phyloP scores from a whole-genome alignment of 1,140 invertebrate species.

The Lordiphosa collinella region DNA sequence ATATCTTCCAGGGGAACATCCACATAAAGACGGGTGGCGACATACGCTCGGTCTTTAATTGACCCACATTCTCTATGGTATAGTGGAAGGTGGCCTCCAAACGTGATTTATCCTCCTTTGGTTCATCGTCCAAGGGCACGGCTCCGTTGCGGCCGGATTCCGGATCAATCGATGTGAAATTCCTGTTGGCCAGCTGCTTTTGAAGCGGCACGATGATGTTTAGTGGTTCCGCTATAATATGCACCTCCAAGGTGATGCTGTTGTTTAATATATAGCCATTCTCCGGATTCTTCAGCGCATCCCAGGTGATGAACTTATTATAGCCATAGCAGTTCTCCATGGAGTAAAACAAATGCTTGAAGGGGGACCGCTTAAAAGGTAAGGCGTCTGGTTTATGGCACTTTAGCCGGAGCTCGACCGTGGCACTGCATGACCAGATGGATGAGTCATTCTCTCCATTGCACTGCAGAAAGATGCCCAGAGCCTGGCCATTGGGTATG shows the following conservation, averaged over 20 bases:
- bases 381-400: slow-evolving; percentile 92
- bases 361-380: slow-evolving; percentile 84
- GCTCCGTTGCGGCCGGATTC: too few species aligned
- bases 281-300: slow-evolving; percentile 96
- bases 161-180: too few species aligned
- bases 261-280: slow-evolving; percentile 98
- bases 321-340: slow-evolving; percentile 99
- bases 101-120: slow-evolving; percentile 92
- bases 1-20: slow-evolving; percentile 99
- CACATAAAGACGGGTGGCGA: slow-evolving; percentile 95
- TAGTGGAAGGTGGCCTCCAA: slow-evolving; percentile 96
- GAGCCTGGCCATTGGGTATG: slow-evolving; percentile 90
- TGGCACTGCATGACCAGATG: slow-evolving; percentile 98
- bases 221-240: slow-evolving; percentile 97
- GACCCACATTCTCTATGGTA: slow-evolving; percentile 93
- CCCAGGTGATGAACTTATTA: slow-evolving; percentile 84
- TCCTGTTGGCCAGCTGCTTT: too few species aligned
- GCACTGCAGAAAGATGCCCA: slow-evolving; percentile 95
- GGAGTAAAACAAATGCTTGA: slow-evolving; percentile 83
- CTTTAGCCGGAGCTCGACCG: slow-evolving; percentile 92
- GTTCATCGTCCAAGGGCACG: too few species aligned
- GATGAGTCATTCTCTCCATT: slow-evolving; percentile 97
- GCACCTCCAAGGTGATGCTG: slow-evolving; percentile 95
- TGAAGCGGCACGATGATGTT: too few species aligned
- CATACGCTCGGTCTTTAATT: slow-evolving; percentile 89